Evolutionary conservation across 2,113 vertebrate genomes (phyloP).

Genomic region (Phaethornis superciliosus): DNA sequence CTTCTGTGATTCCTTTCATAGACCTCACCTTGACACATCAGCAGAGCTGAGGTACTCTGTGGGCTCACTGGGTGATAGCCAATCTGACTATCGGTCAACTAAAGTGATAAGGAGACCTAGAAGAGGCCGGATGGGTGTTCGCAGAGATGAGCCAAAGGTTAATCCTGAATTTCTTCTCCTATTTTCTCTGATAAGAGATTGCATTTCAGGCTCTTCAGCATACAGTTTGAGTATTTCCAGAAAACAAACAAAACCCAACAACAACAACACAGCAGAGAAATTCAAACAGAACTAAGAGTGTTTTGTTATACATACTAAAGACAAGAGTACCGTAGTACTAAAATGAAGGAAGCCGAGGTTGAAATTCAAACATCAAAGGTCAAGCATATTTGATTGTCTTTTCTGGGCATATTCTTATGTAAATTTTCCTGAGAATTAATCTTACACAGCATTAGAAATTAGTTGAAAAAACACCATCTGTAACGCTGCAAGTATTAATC

Average conservation of each 20-base stretch:
- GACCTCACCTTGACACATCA: constrained; percentile 92
- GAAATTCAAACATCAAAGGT: not conserved
- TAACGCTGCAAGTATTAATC: not conserved
- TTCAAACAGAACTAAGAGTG: not conserved
- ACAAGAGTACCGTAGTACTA: not conserved
- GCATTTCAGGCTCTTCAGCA: not conserved
- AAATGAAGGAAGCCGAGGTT: not conserved
- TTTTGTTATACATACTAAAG: not conserved
- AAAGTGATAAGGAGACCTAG: constrained; percentile 92
- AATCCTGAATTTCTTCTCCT: not conserved
- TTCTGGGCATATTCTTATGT: not conserved
- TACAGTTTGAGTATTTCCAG: not conserved
- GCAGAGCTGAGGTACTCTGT: constrained; percentile 91
- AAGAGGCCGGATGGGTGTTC: constrained; percentile 89
- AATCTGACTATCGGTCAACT: constrained; percentile 92
- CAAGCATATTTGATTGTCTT: not conserved
- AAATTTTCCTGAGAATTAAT: not conserved
- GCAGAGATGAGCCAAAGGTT: constrained; percentile 91
- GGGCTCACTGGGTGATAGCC: constrained; percentile 92
- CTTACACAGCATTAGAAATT: not conserved
- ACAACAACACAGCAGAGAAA: not conserved
- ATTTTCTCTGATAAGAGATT: not conserved
- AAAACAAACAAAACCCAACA: not conserved
- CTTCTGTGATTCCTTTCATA: constrained; percentile 49
- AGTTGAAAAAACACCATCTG: not conserved